Base-by-base conservation (phyloP, 2,888 invertebrate genomes). In the Dryobota labecula region DNA sequence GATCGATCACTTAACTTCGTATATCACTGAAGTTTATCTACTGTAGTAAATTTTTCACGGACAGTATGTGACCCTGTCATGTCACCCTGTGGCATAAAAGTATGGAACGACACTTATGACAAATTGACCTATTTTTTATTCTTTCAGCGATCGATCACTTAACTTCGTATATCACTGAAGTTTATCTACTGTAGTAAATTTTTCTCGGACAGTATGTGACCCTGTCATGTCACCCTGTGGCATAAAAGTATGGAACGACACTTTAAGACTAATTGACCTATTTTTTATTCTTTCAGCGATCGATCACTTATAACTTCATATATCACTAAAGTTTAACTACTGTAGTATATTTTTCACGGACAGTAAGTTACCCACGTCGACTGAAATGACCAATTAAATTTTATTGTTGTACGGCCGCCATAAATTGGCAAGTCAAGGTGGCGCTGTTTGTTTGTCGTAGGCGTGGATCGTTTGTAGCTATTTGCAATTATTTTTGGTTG, bases 381-480 rank as follows among this genome's bases (percentile, higher is more conserved):
- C 73, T 76, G 70, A 78, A 84, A 78, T 80, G 65, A 72, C 80
- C 83, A 84, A 84, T 84, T 84, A 84, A 78, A 84, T 84, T 76
- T 84, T 82, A 84, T 84, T 84, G 73, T 78, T 76, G 70, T 76
- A 82, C 76, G 69, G 63, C 65, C 72, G 76, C 71, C 73, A 77
- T 82, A 78, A 84, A 84, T 84, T 83, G 80, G 80, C 80, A 80
- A 84, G 78, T 84, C 84, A 84, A 84, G 80, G 84, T 78, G 80
- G 73, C 73, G 77, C 68, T 72, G 74, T 78, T 80, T 74, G 74
- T 82, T 73, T 71, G 70, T 24, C 45, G 71, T 60, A 61, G 72
- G 76, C 76, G 84, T 78, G 70, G 71, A 36, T 72, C 67, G 62
- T 78, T 70, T 69, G 75, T 65, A 73, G 63, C 65, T 63, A 72